phyloP scores from a whole-genome alignment of 2,113 vertebrate species.

The Atlantisia rogersi region DNA sequence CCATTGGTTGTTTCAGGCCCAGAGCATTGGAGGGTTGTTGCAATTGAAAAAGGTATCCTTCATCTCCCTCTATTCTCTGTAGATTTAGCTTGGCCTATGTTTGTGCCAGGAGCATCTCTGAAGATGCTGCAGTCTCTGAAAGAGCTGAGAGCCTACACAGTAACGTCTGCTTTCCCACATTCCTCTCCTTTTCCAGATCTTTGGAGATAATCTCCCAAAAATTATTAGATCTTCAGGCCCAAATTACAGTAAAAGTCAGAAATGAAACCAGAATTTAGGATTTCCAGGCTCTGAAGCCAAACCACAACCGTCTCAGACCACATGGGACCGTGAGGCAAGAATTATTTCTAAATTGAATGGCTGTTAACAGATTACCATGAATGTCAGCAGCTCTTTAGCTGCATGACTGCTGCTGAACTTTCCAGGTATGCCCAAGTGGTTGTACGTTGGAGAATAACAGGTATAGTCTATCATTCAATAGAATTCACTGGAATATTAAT shows the following conservation, averaged over 20 bases:
- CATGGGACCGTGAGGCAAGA: neutral
- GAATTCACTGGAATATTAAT: conserved; percentile 52
- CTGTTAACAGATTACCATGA: conserved; percentile 50
- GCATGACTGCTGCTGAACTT: conserved; percentile 58
- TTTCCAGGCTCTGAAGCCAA: conserved; percentile 9
- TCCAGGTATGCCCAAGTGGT: conserved; percentile 35
- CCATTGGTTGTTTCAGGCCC: neutral
- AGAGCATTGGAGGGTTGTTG: neutral
- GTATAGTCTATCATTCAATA: conserved; percentile 33
- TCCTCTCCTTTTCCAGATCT: neutral
- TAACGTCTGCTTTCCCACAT: neutral
- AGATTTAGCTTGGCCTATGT: neutral
- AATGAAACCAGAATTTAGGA: neutral
- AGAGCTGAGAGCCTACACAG: neutral
- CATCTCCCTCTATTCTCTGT: neutral
- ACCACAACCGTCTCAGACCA: neutral
- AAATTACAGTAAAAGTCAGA: neutral
- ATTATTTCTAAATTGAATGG: conserved; percentile 46
- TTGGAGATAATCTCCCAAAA: neutral
- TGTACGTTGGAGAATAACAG: conserved; percentile 16
- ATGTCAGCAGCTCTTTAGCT: conserved; percentile 66
- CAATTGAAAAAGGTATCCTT: neutral
- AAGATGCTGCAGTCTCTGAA: neutral
- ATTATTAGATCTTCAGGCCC: neutral
- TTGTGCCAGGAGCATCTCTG: neutral